phyloP scores from a whole-genome alignment of 2,797 vertebrate genomes.

The Xerus rutilus region DNA sequence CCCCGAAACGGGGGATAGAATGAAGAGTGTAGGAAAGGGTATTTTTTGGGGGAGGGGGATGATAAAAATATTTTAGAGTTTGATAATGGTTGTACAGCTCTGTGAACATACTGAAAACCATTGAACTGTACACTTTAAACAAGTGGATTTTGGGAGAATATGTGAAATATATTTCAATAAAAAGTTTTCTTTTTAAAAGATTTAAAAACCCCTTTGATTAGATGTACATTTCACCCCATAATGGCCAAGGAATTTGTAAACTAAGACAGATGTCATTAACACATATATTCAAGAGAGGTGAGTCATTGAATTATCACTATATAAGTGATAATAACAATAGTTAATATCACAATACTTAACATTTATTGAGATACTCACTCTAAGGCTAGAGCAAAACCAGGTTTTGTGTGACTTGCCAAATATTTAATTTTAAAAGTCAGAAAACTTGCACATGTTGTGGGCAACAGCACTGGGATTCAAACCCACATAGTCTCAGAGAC shows the following conservation, averaged over 20 bases:
- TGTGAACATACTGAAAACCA: too few relatives aligned
- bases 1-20: too few relatives aligned
- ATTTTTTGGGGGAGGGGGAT: too few relatives aligned
- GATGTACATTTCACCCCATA: not conserved
- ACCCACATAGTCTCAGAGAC: not conserved
- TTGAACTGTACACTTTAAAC: too few relatives aligned
- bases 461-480: not conserved
- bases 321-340: not conserved
- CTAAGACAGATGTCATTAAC: not conserved
- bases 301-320: not conserved
- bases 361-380: not conserved
- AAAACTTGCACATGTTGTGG: conserved; percentile 12
- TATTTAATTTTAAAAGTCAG: conserved; percentile 34
- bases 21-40: too few relatives aligned
- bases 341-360: not conserved
- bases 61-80: too few relatives aligned
- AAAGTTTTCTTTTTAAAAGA: too few relatives aligned
- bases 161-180: too few relatives aligned
- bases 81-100: too few relatives aligned
- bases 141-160: too few relatives aligned
- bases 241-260: conserved; percentile 28
- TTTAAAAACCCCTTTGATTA: not conserved
- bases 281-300: not conserved
- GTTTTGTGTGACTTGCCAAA: not conserved
- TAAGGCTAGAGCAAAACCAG: not conserved